Percentiles rank a stretch among this genome's conserved stretches.
phyloP scores from a whole-genome alignment of 1,140 invertebrate genomes.

The Ceratosolen solmsi region DNA sequence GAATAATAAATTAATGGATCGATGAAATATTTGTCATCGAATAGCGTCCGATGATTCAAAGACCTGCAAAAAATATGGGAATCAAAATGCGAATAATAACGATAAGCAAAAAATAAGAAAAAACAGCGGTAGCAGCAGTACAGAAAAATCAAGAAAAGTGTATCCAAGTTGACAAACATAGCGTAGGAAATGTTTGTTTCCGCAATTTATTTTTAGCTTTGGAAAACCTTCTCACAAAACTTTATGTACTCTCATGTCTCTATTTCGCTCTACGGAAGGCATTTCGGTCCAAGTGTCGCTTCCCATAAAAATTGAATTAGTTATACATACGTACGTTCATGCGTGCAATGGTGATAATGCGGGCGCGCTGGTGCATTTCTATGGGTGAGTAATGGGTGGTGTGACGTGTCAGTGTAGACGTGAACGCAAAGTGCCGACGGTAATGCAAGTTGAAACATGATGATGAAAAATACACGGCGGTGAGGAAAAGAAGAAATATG shows the following conservation, averaged over 20 bases:
- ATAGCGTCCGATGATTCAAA: background rate
- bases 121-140: background rate
- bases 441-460: background rate
- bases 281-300: background rate
- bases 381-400: too few relatives aligned
- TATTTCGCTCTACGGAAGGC: background rate
- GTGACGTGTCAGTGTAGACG: too few relatives aligned
- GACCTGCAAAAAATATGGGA: background rate
- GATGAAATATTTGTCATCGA: background rate
- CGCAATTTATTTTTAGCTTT: constrained; percentile 39
- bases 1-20: too few relatives aligned
- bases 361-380: too few relatives aligned
- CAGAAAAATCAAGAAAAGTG: constrained; percentile 7
- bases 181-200: constrained; percentile 35
- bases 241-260: too few relatives aligned
- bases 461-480: constrained; percentile 4
- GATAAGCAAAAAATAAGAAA: background rate
- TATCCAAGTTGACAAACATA: constrained; percentile 28
- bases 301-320: constrained; percentile 41
- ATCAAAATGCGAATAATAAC: background rate
- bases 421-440: background rate
- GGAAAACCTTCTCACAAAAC: too few relatives aligned
- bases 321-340: background rate
- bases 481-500: background rate
- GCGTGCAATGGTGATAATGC: background rate